phyloP scores from a whole-genome alignment of 2,113 vertebrate genomes.

The Alethe diademata region DNA sequence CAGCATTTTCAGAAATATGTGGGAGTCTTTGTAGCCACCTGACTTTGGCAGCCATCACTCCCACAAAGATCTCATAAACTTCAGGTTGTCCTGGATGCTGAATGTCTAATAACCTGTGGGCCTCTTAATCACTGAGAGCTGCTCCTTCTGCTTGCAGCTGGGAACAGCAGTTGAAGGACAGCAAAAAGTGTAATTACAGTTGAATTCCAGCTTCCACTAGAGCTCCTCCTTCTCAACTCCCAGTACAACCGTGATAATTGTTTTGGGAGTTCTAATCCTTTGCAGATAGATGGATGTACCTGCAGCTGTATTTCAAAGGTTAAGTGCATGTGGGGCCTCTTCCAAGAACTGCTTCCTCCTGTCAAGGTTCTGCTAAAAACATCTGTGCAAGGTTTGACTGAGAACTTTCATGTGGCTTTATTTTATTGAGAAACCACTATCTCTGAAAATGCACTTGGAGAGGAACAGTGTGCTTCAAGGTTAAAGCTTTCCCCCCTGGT shows the following conservation, averaged over 20 bases:
- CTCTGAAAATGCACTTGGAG: background rate
- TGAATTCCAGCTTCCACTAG: background rate
- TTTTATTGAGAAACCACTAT: background rate
- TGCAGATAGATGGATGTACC: background rate
- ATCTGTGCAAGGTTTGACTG: background rate
- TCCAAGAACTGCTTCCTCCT: background rate
- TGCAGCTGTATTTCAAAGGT: background rate
- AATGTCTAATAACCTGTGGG: background rate
- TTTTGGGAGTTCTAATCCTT: background rate
- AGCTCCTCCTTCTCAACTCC: background rate
- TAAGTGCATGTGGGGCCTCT: background rate
- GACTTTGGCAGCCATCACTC: background rate
- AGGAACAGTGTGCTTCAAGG: background rate
- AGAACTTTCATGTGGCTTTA: background rate
- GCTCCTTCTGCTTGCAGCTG: background rate
- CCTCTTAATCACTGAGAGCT: accelerated
- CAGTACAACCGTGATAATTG: background rate
- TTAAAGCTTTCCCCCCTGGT: background rate
- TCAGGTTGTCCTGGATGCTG: background rate
- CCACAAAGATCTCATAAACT: background rate
- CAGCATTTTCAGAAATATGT: background rate
- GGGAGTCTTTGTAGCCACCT: background rate
- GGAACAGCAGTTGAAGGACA: background rate
- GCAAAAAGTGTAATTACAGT: background rate
- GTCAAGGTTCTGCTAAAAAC: background rate